Conservation (phyloP, 1,140 invertebrate genomes). For the Rhynchophorus ferrugineus region DNA sequence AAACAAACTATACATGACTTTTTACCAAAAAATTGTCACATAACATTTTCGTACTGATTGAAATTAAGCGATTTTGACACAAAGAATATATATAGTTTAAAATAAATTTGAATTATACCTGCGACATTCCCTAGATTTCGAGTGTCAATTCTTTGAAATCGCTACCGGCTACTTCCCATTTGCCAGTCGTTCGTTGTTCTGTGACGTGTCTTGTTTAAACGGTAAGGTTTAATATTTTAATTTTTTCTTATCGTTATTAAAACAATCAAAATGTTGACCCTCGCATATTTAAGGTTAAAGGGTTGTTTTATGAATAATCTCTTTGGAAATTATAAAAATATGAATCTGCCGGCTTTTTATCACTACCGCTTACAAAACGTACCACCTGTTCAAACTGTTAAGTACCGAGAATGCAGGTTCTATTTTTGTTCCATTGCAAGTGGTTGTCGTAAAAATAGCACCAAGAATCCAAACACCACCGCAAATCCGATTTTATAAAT, state of each 20-base stretch:
- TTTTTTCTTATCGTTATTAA: slow-evolving; percentile 1
- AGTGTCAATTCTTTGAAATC: slow-evolving; percentile 27
- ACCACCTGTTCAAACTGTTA: slow-evolving; percentile 10
- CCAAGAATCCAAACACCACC: neutral
- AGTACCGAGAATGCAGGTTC: slow-evolving; percentile 8
- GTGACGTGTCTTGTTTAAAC: slow-evolving; percentile 37
- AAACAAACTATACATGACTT: slow-evolving; percentile 7
- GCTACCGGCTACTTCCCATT: slow-evolving; percentile 35
- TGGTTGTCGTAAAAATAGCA: slow-evolving; percentile 27
- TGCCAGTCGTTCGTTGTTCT: slow-evolving; percentile 32
- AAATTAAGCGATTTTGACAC: too few species aligned
- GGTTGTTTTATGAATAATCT: too few species aligned
- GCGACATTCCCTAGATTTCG: slow-evolving; percentile 20
- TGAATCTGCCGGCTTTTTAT: slow-evolving; percentile 11
- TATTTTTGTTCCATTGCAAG: slow-evolving; percentile 26
- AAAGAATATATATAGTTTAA: slow-evolving; percentile 2
- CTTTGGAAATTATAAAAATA: too few species aligned
- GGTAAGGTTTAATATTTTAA: slow-evolving; percentile 29
- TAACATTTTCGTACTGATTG: too few species aligned
- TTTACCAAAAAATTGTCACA: slow-evolving; percentile 11
- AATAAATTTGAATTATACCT: slow-evolving; percentile 30
- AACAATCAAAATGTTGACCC: neutral
- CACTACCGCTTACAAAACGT: slow-evolving; percentile 8
- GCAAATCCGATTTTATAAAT: neutral
- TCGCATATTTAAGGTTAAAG: neutral